Evolutionary conservation across 1,140 invertebrate genomes (phyloP).

Genomic region (Drosophila obscura): DNA sequence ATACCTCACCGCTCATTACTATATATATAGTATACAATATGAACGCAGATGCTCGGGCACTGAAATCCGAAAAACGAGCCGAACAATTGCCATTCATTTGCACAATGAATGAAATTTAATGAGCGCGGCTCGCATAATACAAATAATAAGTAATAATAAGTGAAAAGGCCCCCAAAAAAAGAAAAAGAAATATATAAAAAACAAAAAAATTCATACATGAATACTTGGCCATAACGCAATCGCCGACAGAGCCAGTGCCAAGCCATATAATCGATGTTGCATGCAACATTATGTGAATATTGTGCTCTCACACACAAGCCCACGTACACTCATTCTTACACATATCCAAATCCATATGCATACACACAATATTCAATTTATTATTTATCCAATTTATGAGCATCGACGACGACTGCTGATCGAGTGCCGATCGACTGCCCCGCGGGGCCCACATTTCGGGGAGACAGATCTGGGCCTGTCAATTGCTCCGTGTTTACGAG

Average conservation of each 20-base stretch:
- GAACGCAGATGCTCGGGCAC: too few species aligned
- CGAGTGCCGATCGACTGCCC: too few species aligned
- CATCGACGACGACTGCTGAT: neutral
- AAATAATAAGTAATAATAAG: constrained; percentile 54
- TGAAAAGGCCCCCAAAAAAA: constrained; percentile 33
- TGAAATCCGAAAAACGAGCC: constrained; percentile 43
- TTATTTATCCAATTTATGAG: constrained; percentile 25
- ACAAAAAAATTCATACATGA: neutral
- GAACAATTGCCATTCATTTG: constrained; percentile 74
- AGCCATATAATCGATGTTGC: constrained; percentile 32
- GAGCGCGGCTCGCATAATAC: constrained; percentile 51
- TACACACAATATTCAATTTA: constrained; percentile 19
- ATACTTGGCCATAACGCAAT: constrained; percentile 21
- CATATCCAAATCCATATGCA: too few species aligned
- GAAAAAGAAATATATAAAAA: neutral
- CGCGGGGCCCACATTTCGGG: too few species aligned
- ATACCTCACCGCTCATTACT: too few species aligned
- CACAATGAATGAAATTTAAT: constrained; percentile 70
- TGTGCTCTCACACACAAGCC: neutral
- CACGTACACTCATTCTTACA: neutral
- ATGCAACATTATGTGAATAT: constrained; percentile 12
- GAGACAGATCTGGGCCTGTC: constrained; percentile 12
- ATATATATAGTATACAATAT: too few species aligned
- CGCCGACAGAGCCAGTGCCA: constrained; percentile 3
- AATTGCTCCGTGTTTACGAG: neutral